Percentiles rank a stretch among this genome's conserved stretches.
Conservation (phyloP, 1,140 invertebrate genomes). For the Hydropsyche tenuis region DNA sequence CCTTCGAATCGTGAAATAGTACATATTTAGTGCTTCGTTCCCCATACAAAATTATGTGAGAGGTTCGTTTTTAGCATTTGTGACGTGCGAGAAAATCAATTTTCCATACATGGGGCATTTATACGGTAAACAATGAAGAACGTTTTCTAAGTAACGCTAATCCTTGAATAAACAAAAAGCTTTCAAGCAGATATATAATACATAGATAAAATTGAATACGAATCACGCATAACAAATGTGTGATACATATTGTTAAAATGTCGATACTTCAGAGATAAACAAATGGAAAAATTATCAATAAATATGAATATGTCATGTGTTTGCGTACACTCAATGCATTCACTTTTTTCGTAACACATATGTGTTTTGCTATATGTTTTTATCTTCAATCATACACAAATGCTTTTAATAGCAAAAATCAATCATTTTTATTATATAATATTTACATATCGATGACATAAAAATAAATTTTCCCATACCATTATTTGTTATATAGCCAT, state of each 20-base stretch:
- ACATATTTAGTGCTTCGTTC: slow-evolving; percentile 27
- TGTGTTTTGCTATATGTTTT: no score
- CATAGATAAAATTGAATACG: slow-evolving; percentile 10
- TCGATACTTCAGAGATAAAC: slow-evolving; percentile 30
- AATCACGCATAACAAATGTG: neutral
- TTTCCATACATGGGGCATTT: neutral
- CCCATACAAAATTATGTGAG: no score
- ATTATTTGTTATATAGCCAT: no score
- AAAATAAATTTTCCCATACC: no score
- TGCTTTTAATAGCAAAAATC: no score
- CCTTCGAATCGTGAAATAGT: slow-evolving; percentile 39
- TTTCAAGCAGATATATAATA: slow-evolving; percentile 27
- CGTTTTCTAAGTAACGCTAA: slow-evolving; percentile 10
- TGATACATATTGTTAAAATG: slow-evolving; percentile 15
- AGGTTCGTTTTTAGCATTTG: no score
- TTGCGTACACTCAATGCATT: neutral
- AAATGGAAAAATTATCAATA: slow-evolving; percentile 37
- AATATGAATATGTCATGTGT: neutral
- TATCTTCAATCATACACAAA: no score
- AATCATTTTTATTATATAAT: no score
- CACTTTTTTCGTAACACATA: no score
- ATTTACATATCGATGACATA: no score
- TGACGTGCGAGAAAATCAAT: slow-evolving; percentile 3
- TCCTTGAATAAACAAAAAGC: slow-evolving; percentile 32
- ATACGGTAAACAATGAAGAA: slow-evolving; percentile 2